Evolutionary conservation across 2,888 invertebrate species (phyloP), one percentile per base, ranked within the genome.

Genomic region (Sylvicola cinctus): DNA sequence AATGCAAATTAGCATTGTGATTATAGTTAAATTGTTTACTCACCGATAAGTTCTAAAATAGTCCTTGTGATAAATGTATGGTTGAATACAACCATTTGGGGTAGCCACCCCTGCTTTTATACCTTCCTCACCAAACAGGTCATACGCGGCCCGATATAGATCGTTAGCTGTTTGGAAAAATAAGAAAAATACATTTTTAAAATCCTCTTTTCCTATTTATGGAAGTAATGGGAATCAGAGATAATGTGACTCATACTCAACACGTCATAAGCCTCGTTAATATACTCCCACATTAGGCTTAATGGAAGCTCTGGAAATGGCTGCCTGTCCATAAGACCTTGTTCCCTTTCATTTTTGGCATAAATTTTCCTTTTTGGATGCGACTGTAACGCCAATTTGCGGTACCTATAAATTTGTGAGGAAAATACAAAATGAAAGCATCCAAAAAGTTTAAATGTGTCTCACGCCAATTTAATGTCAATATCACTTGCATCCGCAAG

Each of bases 101-200:
- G 74, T 67, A 4, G 77, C 74, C 0, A 85, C 70, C 1, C 87
- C 85, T 45, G 66, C 67, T 51, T 84, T 84, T 30, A 90, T 60
- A 0, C 85, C 87, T 46, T 78, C 77, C 54, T 87, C 87, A 0
- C 90, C 90, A 55, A 78, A 88, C 47, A 83, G 80, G 55, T 90
- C 87, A 58, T 78, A 91, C 12, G 87, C 70, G 11, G 83, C 75
- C 36, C 79, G 63, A 39, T 58, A 59, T 39, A 70, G 57, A 29
- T 74, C 68, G 52, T 77, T 62, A 2, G 70, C 45, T 45, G 3
- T 20, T 3, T 13, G 15, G 30, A 8, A 14, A 7, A 29, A n/a
- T n/a, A n/a, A n/a, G n/a, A n/a, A 13, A 7, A 6, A 15, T 8
- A 17, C 3, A 11, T 15, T 6, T n/a, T n/a, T n/a, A n/a, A n/a